Evolutionary conservation across 2,888 invertebrate genomes (phyloP), one percentile per base, ranked within the genome.

Genomic region (Aphidius colemani): DNA sequence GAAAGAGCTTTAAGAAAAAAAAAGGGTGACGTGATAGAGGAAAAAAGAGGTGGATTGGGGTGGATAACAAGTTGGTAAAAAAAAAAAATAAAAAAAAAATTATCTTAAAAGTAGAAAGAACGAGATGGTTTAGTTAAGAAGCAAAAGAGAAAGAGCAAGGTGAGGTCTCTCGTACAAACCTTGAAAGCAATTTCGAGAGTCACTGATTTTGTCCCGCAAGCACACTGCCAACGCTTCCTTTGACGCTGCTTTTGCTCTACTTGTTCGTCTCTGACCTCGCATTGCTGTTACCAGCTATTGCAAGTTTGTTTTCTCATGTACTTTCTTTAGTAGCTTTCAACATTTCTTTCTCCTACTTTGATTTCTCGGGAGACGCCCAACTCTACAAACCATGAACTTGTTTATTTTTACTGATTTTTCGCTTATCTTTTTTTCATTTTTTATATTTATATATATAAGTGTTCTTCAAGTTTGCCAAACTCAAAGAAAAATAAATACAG

Each of bases 171-270:
- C 51, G 48, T 56, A 57, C 66, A 66, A 61, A 64, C 59, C 62
- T 64, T 56, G 63, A 68, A 68, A 66, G 68, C 66, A 71, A 70
- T 70, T 70, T 70, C 66, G 67, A 66, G 69, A 68, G 63, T 64
- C 69, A 65, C 68, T 67, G 68, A 66, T 70, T 67, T 43, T 30
- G 43, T 53, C 45, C 44, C 51, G 40, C 63, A 48, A 59, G 56
- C 63, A 65, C 53, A 60, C 64, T 67, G 48, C 44, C 57, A 61
- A 63, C 53, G 60, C 63, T 66, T 63, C 62, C 70, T 70, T 68
- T 68, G 68, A 70, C 53, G 62, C 49, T 39, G 40, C 43, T 30
- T 44, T 63, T 45, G 40, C 53, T 7, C n/a, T 9, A 53, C 48
- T 48, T 48, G 7, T 11, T 7, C 48, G 3, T 48, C 30, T 30